phyloP scores from a whole-genome alignment of 2,888 invertebrate species.

The Coleophora flavipennella region DNA sequence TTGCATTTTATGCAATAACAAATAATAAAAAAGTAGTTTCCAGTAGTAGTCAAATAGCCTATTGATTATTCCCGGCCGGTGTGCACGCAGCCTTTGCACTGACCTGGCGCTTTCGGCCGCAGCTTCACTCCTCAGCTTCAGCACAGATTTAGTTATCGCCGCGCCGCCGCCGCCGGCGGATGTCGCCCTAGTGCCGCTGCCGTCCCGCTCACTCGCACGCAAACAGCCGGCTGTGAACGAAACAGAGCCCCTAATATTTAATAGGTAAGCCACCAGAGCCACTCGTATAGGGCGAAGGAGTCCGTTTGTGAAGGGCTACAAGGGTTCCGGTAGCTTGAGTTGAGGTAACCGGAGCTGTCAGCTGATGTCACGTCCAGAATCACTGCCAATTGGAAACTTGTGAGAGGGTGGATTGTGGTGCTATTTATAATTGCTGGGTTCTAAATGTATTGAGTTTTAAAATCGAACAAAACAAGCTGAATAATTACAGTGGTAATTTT shows the following conservation, averaged over 20 bases:
- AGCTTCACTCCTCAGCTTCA: slow-evolving; percentile 18
- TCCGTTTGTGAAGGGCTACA: no score
- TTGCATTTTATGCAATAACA: no score
- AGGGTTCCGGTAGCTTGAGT: not conserved
- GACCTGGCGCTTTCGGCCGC: slow-evolving; percentile 56
- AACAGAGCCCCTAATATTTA: slow-evolving; percentile 21
- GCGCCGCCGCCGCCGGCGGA: slow-evolving; percentile 54
- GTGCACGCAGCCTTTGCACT: slow-evolving; percentile 51
- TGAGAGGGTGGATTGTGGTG: not conserved
- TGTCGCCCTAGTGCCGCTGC: slow-evolving; percentile 27
- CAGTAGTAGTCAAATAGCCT: no score
- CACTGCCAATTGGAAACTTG: not conserved
- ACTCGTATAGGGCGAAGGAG: slow-evolving; percentile 25
- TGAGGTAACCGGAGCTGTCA: slow-evolving; percentile 3
- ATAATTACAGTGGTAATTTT: no score
- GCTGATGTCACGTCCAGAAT: slow-evolving; percentile 1
- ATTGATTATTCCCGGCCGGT: slow-evolving; percentile 14
- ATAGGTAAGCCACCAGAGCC: slow-evolving; percentile 34
- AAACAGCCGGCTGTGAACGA: slow-evolving; percentile 37
- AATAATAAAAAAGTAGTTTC: no score
- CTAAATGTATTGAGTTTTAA: no score
- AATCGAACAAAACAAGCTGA: no score
- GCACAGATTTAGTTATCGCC: slow-evolving; percentile 69
- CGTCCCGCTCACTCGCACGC: slow-evolving; percentile 33
- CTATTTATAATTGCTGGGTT: no score